Base-by-base conservation (phyloP, 2,888 invertebrate genomes). In the Lithophane socia region DNA sequence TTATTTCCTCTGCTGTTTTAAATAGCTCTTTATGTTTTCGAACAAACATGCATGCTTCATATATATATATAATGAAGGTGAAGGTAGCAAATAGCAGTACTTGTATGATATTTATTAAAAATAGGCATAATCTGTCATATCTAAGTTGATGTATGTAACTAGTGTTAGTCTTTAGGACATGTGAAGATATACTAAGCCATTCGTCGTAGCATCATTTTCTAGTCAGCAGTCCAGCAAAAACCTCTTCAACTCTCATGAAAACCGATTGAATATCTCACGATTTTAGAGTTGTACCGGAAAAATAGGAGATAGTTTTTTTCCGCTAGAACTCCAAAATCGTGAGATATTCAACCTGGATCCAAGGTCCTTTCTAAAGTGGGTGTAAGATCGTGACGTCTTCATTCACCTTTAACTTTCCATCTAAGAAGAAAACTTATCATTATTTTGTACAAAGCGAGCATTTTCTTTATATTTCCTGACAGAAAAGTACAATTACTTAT, bases 361-460 rank as follows among this genome's bases (percentile, higher is more conserved):
- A 64, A 66, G 47, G 24, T 42, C 24, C 7, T 13, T 37, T 21
- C 2, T 1, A 2, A 21, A 60, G 82, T 82, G 47, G 76, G 82
- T 42, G 67, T 68, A 10, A 44, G 3, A 58, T 56, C 16, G 37
- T 71, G 80, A 80, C 77, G 77, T 80, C 61, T 47, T 56, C 56
- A 47, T 49, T 77, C 60, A 82, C 83, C 70, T 77, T 80, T 76
- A 21, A 24, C 10, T 56, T 66, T 9, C 58, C 29, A 1, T 47
- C 1, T 16, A 0, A 37, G 24, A 42, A 42, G 37, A 37, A 12
- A 71, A 69, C 29, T 70, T 56, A n/a, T 65, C 24, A 56, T n/a
- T 67, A 13, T 74, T 29, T 63, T 42, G 7, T 52, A 58, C 29
- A 47, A 52, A 54, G 12, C 54, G 12, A 63, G 9, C 47, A 47